Evolutionary conservation across 2,888 invertebrate genomes (phyloP).

Genomic region (Ophioninae sp.): DNA sequence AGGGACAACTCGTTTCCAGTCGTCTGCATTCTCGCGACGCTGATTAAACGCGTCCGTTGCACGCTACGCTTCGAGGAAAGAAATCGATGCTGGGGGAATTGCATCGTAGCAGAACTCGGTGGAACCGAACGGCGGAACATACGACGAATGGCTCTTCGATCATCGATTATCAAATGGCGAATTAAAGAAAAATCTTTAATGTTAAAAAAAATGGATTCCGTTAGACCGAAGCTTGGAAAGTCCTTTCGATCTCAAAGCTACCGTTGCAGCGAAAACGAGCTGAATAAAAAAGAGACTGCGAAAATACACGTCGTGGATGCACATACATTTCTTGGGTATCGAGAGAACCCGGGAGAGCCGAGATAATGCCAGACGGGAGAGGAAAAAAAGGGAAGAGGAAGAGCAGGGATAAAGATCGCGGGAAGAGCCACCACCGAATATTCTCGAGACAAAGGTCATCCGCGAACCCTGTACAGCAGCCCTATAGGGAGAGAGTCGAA

Average conservation of each 20-base stretch:
- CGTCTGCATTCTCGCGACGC: slow-evolving; percentile 54
- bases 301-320: slow-evolving; percentile 21
- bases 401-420: slow-evolving; percentile 60
- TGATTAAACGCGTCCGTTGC: slow-evolving; percentile 23
- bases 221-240: no score
- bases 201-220: not conserved
- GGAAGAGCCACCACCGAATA: slow-evolving; percentile 59
- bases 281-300: slow-evolving; percentile 21
- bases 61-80: slow-evolving; percentile 40
- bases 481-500: slow-evolving; percentile 36
- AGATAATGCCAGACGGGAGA: slow-evolving; percentile 4
- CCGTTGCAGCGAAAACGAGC: slow-evolving; percentile 19
- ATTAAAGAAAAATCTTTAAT: not conserved
- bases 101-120: not conserved
- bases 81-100: slow-evolving; percentile 16
- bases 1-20: slow-evolving; percentile 52
- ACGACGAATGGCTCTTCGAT: not conserved
- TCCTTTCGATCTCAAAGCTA: not conserved
- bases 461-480: slow-evolving; percentile 58
- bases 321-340: slow-evolving; percentile 28
- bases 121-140: not conserved
- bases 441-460: slow-evolving; percentile 74
- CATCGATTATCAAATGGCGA: not conserved
- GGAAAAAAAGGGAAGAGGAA: slow-evolving; percentile 30
- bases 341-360: slow-evolving; percentile 21